A percentile compares a stretch with the other conserved stretches of the same genome.
Evolutionary conservation across 2,797 vertebrate species (phyloP).

Genomic region (Leontopithecus rosalia): DNA sequence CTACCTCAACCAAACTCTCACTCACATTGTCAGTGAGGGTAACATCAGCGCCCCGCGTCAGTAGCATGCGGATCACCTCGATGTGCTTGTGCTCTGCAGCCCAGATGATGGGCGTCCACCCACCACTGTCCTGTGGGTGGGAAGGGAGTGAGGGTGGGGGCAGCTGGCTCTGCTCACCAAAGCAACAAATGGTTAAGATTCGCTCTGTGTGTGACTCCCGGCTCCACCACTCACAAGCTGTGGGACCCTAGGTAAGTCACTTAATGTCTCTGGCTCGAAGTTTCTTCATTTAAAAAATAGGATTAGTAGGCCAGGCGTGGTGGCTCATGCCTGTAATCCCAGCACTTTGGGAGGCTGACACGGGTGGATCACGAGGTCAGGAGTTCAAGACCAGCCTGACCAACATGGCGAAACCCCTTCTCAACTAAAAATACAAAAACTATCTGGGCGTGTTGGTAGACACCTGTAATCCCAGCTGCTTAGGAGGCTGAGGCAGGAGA

Average conservation of each 20-base stretch:
- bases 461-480: neutral
- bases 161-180: neutral
- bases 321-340: too few relatives aligned
- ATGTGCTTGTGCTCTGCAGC: conserved; percentile 95
- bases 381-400: too few relatives aligned
- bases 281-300: neutral
- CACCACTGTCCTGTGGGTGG: conserved; percentile 90
- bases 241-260: neutral
- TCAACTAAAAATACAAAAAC: too few relatives aligned
- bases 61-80: conserved; percentile 90
- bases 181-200: neutral
- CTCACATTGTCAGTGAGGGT: conserved; percentile 93
- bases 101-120: conserved; percentile 98
- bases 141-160: neutral
- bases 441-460: rapidly evolving
- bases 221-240: neutral
- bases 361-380: too few relatives aligned
- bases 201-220: neutral
- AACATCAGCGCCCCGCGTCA: conserved; percentile 94
- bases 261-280: neutral
- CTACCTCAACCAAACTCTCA: neutral
- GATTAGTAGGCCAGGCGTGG: neutral
- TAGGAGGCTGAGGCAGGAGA: neutral
- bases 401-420: too few relatives aligned
- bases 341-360: too few relatives aligned